phyloP scores from a whole-genome alignment of 2,888 invertebrate species.

The Mamestra brassicae region DNA sequence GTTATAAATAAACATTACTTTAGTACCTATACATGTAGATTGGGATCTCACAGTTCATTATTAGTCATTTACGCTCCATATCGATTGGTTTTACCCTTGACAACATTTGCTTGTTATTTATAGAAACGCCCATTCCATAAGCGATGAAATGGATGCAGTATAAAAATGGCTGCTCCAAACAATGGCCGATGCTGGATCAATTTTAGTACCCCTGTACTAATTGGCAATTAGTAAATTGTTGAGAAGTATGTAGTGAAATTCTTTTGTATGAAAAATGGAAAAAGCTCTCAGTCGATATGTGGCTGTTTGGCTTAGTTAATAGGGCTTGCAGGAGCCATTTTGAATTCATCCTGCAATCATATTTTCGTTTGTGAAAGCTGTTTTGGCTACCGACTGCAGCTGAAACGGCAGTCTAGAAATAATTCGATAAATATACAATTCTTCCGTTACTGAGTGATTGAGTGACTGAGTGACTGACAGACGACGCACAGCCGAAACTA shows the following conservation, averaged over 20 bases:
- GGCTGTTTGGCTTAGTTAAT: neutral
- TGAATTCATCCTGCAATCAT: neutral
- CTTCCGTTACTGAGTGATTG: too few species aligned
- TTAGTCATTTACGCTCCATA: slow-evolving; percentile 41
- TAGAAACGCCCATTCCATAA: slow-evolving; percentile 24
- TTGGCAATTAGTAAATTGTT: slow-evolving; percentile 28
- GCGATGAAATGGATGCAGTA: neutral
- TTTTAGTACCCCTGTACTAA: neutral
- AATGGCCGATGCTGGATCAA: slow-evolving; percentile 6
- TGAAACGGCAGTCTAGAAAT: too few species aligned
- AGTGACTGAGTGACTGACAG: too few species aligned
- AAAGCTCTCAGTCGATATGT: neutral
- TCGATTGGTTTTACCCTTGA: slow-evolving; percentile 57
- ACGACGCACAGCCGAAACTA: too few species aligned
- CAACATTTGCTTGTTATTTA: slow-evolving; percentile 39
- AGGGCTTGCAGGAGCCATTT: neutral
- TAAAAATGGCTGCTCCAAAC: slow-evolving; percentile 1
- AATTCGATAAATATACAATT: too few species aligned
- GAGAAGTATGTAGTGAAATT: slow-evolving; percentile 1
- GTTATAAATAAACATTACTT: slow-evolving; percentile 22
- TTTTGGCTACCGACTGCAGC: too few species aligned
- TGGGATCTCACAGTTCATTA: slow-evolving; percentile 14
- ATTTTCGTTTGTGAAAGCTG: neutral
- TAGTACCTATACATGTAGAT: neutral
- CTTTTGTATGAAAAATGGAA: neutral